phyloP scores from a whole-genome alignment of 2,888 invertebrate genomes.

The Drosophila ezoana region DNA sequence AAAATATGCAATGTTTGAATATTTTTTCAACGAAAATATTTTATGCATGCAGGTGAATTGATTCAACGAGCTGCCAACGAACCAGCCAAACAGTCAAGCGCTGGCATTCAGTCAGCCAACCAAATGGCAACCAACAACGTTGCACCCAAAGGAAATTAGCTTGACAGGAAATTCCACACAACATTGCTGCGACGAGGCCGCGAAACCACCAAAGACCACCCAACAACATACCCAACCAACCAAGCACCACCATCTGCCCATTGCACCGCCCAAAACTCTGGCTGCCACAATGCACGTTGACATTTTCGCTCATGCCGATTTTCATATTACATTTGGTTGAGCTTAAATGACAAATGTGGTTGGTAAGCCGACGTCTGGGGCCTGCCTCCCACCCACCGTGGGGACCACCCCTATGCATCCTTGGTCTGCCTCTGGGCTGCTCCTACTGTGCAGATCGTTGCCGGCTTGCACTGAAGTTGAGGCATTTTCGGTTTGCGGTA shows the following conservation, averaged over 20 bases:
- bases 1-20: slow-evolving; percentile 78
- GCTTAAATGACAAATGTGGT: slow-evolving; percentile 79
- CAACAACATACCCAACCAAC: slow-evolving; percentile 5
- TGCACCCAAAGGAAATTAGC: slow-evolving; percentile 82
- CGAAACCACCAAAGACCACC: slow-evolving; percentile 40
- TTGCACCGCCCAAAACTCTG: slow-evolving; percentile 24
- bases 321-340: slow-evolving; percentile 77
- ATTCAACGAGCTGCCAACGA: slow-evolving; percentile 71
- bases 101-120: slow-evolving; percentile 43
- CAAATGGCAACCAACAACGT: slow-evolving; percentile 52
- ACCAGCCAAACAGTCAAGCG: slow-evolving; percentile 28
- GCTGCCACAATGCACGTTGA: slow-evolving; percentile 67
- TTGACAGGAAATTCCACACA: slow-evolving; percentile 82
- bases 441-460: slow-evolving; percentile 39
- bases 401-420: neutral
- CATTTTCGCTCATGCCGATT: slow-evolving; percentile 75
- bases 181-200: slow-evolving; percentile 55
- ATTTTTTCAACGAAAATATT: slow-evolving; percentile 64
- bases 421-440: slow-evolving; percentile 4
- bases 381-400: slow-evolving; percentile 8
- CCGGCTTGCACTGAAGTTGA: slow-evolving; percentile 60
- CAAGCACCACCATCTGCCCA: slow-evolving; percentile 17
- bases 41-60: slow-evolving; percentile 80
- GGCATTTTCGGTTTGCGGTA: slow-evolving; percentile 70
- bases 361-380: slow-evolving; percentile 73